Percentiles rank a stretch among this genome's conserved stretches.
Conservation (phyloP, 2,888 invertebrate species). For the Didymodactylos carnosus region DNA sequence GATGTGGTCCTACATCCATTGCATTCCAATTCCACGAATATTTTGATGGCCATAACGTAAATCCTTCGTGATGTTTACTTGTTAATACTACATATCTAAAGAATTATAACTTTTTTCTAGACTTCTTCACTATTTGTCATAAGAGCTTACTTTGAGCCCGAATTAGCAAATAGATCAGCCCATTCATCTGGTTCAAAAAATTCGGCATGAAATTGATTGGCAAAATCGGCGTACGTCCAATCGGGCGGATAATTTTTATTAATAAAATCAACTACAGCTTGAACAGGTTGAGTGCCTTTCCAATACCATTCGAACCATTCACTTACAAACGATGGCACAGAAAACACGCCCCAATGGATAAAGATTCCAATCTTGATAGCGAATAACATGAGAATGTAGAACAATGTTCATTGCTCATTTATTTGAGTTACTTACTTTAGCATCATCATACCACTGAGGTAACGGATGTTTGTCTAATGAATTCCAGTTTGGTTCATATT, state of each 20-base stretch:
- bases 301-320: conserved; percentile 40
- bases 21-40: conserved; percentile 67
- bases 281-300: conserved; percentile 34
- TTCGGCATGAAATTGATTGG: conserved; percentile 50
- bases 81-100: conserved; percentile 49
- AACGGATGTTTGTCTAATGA: conserved; percentile 34
- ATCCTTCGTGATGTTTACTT: conserved; percentile 73
- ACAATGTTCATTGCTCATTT: too few species aligned
- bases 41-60: conserved; percentile 59
- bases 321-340: conserved; percentile 24
- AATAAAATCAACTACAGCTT: conserved; percentile 46
- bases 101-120: background rate
- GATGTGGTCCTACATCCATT: conserved; percentile 52
- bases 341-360: conserved; percentile 37
- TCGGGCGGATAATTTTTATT: conserved; percentile 56
- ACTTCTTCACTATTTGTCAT: too few species aligned
- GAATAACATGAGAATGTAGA: too few species aligned
- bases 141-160: conserved; percentile 57
- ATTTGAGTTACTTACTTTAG: conserved; percentile 37
- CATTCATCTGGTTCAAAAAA: conserved; percentile 39
- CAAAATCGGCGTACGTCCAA: conserved; percentile 79
- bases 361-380: too few species aligned
- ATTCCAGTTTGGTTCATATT: conserved; percentile 25
- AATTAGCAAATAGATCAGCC: conserved; percentile 57
- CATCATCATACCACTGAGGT: conserved; percentile 35